Evolutionary conservation across 2,888 invertebrate species (phyloP).

Genomic region (Sarcophaga subvicina): DNA sequence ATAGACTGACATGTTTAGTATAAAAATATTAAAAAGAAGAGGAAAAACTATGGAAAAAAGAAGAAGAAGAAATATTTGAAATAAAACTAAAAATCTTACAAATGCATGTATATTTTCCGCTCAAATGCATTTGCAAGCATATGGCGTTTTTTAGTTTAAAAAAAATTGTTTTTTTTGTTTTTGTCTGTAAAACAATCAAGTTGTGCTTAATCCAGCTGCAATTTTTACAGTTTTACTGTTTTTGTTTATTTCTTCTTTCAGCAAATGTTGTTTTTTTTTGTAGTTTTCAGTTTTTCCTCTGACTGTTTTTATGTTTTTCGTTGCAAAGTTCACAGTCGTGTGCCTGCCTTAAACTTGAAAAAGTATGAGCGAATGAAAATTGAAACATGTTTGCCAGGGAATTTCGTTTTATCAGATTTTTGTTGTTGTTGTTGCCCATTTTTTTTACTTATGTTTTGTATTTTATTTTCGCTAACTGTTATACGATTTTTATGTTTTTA

Average conservation of each 20-base stretch:
- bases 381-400: slow-evolving; percentile 43
- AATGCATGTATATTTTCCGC: slow-evolving; percentile 49
- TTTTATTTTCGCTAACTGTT: slow-evolving; percentile 50
- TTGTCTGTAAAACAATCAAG: slow-evolving; percentile 32
- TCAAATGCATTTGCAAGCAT: slow-evolving; percentile 56
- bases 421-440: too few species aligned
- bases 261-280: slow-evolving; percentile 52
- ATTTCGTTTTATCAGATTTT: slow-evolving; percentile 23
- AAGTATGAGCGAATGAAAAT: slow-evolving; percentile 40
- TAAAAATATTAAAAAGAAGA: too few species aligned
- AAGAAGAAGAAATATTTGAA: too few species aligned
- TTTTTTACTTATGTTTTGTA: background rate
- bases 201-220: slow-evolving; percentile 45
- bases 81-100: too few species aligned
- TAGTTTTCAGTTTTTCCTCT: background rate
- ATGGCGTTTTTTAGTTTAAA: slow-evolving; percentile 52
- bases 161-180: slow-evolving; percentile 9
- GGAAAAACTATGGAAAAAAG: too few species aligned
- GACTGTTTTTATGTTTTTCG: slow-evolving; percentile 3
- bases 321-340: slow-evolving; percentile 63
- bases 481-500: background rate
- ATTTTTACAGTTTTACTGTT: slow-evolving; percentile 7
- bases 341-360: slow-evolving; percentile 66
- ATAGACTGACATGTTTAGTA: too few species aligned
- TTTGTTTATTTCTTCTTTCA: slow-evolving; percentile 43